Conservation (phyloP, 1,140 invertebrate species). For the Diploscapter pachys region DNA sequence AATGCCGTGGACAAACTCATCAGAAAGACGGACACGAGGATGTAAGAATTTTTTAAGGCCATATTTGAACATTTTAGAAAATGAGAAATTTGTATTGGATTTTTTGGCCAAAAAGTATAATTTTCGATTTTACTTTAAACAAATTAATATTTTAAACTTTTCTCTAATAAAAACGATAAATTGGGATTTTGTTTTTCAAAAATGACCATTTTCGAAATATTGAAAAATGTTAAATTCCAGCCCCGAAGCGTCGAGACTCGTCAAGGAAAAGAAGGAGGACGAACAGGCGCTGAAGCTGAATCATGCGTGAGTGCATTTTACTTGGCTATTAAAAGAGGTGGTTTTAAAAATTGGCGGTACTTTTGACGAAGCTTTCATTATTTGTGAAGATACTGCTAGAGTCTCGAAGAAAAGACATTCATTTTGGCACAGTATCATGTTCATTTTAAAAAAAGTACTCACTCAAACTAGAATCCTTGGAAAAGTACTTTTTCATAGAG, state of each 20-base stretch:
- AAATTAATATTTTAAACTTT: conserved; percentile 6
- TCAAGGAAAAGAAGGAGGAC: conserved; percentile 52
- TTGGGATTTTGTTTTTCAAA: too few relatives aligned
- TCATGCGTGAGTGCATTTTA: conserved; percentile 47
- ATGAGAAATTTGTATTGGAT: neutral
- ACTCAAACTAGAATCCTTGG: neutral
- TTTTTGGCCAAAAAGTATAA: neutral
- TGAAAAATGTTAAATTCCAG: too few relatives aligned
- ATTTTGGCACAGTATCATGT: neutral
- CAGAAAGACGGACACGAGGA: conserved; percentile 53
- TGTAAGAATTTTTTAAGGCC: conserved; percentile 40
- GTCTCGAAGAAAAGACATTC: neutral
- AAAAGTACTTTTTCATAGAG: neutral
- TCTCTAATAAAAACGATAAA: conserved; percentile 53
- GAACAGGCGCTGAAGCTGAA: conserved; percentile 51
- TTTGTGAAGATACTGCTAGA: neutral
- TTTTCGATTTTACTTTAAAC: conserved; percentile 3
- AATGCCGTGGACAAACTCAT: conserved; percentile 45
- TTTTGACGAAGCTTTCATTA: neutral
- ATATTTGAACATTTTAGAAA: neutral
- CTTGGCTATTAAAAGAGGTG: neutral
- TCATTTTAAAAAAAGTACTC: neutral
- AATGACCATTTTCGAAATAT: too few relatives aligned
- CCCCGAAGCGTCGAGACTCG: conserved; percentile 33
- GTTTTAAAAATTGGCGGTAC: neutral